phyloP scores from a whole-genome alignment of 2,888 invertebrate species.

The Thera obeliscata region DNA sequence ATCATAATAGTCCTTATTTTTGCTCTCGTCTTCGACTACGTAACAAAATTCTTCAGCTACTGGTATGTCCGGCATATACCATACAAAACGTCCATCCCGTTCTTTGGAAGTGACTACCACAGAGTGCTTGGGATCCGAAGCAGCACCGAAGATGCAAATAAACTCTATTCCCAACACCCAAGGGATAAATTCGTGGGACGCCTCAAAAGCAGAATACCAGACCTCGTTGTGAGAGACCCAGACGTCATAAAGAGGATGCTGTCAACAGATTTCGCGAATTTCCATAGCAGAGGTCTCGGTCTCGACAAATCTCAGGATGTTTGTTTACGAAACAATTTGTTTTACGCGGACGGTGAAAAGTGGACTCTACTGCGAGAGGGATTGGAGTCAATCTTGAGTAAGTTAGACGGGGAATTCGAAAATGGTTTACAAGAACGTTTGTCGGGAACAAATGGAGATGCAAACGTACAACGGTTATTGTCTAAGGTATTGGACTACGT shows the following conservation, averaged over 20 bases:
- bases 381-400: slow-evolving; percentile 69
- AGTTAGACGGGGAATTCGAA: slow-evolving; percentile 61
- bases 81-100: slow-evolving; percentile 67
- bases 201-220: slow-evolving; percentile 76
- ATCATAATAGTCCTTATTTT: slow-evolving; percentile 62
- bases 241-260: slow-evolving; percentile 73
- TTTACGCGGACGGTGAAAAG: slow-evolving; percentile 78
- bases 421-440: slow-evolving; percentile 75
- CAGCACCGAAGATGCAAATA: slow-evolving; percentile 69
- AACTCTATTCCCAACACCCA: slow-evolving; percentile 61
- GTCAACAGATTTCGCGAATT: slow-evolving; percentile 77
- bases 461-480: slow-evolving; percentile 78
- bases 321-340: slow-evolving; percentile 83
- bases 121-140: slow-evolving; percentile 66
- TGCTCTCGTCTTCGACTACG: slow-evolving; percentile 73
- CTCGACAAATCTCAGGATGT: slow-evolving; percentile 82
- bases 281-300: slow-evolving; percentile 78
- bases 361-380: slow-evolving; percentile 72
- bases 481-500: slow-evolving; percentile 77
- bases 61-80: slow-evolving; percentile 78
- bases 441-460: slow-evolving; percentile 79
- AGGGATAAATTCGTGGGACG: slow-evolving; percentile 71
- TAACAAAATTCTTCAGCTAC: slow-evolving; percentile 79
- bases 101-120: slow-evolving; percentile 75
- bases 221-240: slow-evolving; percentile 75